Percentiles rank a stretch among this genome's conserved stretches.
Conservation (phyloP, 2,888 invertebrate genomes). For the Drosophila emarginata region DNA sequence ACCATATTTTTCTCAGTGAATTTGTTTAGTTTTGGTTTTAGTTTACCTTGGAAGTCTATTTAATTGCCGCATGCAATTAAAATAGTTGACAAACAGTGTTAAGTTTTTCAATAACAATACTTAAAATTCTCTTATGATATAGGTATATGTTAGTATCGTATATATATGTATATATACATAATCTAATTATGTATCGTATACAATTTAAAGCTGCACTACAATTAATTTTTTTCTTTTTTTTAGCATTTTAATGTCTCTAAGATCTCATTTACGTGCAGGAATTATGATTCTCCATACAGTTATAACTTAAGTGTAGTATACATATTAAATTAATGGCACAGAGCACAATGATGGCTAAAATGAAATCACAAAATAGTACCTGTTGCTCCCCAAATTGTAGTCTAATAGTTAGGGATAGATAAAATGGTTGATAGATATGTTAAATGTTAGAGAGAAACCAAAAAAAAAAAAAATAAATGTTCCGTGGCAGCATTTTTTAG, state of each 20-base stretch:
- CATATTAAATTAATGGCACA: slow-evolving; percentile 83
- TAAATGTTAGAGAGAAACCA: background rate
- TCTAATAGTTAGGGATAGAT: slow-evolving; percentile 60
- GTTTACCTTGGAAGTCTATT: slow-evolving; percentile 82
- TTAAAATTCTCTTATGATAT: slow-evolving; percentile 41
- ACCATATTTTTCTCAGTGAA: slow-evolving; percentile 22
- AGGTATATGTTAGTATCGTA: too few relatives aligned
- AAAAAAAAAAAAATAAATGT: too few relatives aligned
- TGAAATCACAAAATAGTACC: slow-evolving; percentile 83
- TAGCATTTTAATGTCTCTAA: slow-evolving; percentile 14
- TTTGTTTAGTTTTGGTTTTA: slow-evolving; percentile 50
- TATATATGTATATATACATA: background rate
- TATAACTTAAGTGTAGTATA: slow-evolving; percentile 81
- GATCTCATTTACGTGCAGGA: slow-evolving; percentile 69
- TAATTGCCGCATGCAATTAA: slow-evolving; percentile 82
- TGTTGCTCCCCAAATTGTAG: slow-evolving; percentile 82
- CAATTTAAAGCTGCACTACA: slow-evolving; percentile 40
- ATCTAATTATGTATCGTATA: slow-evolving; percentile 29
- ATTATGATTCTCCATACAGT: slow-evolving; percentile 79
- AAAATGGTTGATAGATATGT: slow-evolving; percentile 3
- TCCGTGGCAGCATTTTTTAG: slow-evolving; percentile 8
- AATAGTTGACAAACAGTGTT: slow-evolving; percentile 76
- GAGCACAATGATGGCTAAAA: slow-evolving; percentile 82
- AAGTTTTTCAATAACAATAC: slow-evolving; percentile 67
- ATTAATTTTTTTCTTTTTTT: background rate